A percentile compares a stretch with the other conserved stretches of the same genome.
These are phyloP conservation scores for Callorhinus ursinus DNA, from an alignment of 2,113 vertebrate species.

Conservation along the genomic window DNA sequence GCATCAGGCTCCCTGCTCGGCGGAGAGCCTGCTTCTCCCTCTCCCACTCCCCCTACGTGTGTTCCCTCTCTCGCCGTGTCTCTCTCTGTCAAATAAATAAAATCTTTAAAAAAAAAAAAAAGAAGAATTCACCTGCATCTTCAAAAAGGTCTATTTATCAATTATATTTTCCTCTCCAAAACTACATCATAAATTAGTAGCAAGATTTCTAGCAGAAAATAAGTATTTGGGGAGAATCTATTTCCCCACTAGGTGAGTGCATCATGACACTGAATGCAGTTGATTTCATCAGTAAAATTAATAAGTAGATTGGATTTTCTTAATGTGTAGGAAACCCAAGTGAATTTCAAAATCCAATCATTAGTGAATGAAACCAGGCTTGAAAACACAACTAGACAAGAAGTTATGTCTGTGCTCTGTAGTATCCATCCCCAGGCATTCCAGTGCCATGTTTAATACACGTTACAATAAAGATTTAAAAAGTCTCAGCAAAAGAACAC, in stretches of 20 bases:
- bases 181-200: not conserved
- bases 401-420: conserved; percentile 29
- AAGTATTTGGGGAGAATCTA: not conserved
- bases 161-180: conserved; percentile 11
- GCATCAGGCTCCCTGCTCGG: too few relatives aligned
- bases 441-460: conserved; percentile 40
- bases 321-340: not conserved
- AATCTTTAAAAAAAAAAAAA: too few relatives aligned
- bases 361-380: conserved; percentile 50
- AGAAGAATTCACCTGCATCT: not conserved
- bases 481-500: not conserved
- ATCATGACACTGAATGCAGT: not conserved
- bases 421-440: not conserved
- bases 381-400: conserved; percentile 63
- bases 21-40: too few relatives aligned
- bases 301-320: not conserved
- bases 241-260: not conserved
- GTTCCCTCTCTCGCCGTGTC: too few relatives aligned
- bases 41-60: too few relatives aligned
- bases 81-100: too few relatives aligned
- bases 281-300: conserved; percentile 48
- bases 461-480: not conserved
- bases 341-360: conserved; percentile 2
- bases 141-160: not conserved
- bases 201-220: conserved; percentile 20